Base-by-base conservation (phyloP, 2,888 invertebrate species). In the Perithous albicinctus region DNA sequence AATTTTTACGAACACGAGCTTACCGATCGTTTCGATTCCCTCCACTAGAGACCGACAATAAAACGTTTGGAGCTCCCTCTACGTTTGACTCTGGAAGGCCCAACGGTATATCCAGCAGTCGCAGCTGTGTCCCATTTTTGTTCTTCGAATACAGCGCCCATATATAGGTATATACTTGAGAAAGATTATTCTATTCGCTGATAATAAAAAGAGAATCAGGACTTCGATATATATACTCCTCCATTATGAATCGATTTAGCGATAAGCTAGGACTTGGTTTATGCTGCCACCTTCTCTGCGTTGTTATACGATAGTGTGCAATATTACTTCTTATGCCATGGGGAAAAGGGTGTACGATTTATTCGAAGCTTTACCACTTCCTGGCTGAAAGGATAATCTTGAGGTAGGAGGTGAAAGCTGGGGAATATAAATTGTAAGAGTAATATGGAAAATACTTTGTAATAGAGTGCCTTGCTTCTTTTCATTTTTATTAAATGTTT, bases 61-160 rank as follows among this genome's bases (percentile, higher is more conserved):
- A 82, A 81, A 82, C 78, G 48, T 67, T 73, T 48, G 48, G 66
- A 67, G 18, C 63, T 63, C 26, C 15, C 15, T 1, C 69, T 5
- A 32, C 12, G 8, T 26, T n/a, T 18, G 1, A 5, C 29, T n/a
- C 29, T 15, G 56, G 1, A 15, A 54, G 8, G 8, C 12, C 54
- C n/a, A 29, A 23, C 12, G n/a, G n/a, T 23, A 26, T 12, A 8
- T n/a, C 2, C 56, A 15, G 32, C 15, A 5, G 32, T 20, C 12
- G n/a, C 0, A 12, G 23, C 26, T 20, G 8, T 18, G n/a, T 56
- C 15, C n/a, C 29, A 59, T 32, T 59, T 59, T 32, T 59, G 35
- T 59, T 35, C 15, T 15, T 35, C 32, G 18, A 32, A 15, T 18
- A 15, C 8, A 32, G 18, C 0, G 35, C 29, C 10, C 12, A 4